Evolutionary conservation across 2,888 invertebrate genomes (phyloP).

Genomic region (Tipula lateralis): DNA sequence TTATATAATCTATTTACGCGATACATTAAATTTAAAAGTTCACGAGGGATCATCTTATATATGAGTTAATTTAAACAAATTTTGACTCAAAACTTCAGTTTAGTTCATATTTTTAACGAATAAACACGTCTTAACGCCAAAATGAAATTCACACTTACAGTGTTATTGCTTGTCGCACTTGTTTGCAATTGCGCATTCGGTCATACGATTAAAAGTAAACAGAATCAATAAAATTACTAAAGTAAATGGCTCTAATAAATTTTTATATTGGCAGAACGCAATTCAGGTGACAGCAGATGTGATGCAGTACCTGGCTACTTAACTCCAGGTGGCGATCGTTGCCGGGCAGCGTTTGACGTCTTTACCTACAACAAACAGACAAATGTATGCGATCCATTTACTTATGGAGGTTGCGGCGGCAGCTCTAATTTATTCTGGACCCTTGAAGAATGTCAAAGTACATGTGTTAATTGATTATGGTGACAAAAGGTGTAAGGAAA

Average conservation of each 20-base stretch:
- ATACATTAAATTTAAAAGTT: too few relatives aligned
- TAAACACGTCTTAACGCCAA: not conserved
- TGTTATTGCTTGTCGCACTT: not conserved
- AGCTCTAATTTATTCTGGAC: constrained; percentile 83
- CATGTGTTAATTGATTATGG: constrained; percentile 58
- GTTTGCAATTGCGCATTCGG: not conserved
- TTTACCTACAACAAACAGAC: not conserved
- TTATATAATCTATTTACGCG: too few relatives aligned
- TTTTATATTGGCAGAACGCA: not conserved
- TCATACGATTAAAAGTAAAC: not conserved
- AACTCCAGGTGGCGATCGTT: not conserved
- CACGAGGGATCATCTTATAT: too few relatives aligned
- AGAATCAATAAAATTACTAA: not conserved
- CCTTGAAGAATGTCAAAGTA: constrained; percentile 67
- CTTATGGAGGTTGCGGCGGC: constrained; percentile 88
- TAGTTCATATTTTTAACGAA: not conserved
- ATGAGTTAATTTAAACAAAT: too few relatives aligned
- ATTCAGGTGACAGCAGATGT: not conserved
- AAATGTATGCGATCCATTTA: constrained; percentile 77
- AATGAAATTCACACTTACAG: not conserved
- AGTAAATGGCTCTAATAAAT: not conserved
- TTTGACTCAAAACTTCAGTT: too few relatives aligned
- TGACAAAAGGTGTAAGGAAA: too few relatives aligned
- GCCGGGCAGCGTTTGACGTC: not conserved
- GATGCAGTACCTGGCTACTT: not conserved